Evolutionary conservation across 2,113 vertebrate genomes (phyloP).

Genomic region (Crocuta crocuta): DNA sequence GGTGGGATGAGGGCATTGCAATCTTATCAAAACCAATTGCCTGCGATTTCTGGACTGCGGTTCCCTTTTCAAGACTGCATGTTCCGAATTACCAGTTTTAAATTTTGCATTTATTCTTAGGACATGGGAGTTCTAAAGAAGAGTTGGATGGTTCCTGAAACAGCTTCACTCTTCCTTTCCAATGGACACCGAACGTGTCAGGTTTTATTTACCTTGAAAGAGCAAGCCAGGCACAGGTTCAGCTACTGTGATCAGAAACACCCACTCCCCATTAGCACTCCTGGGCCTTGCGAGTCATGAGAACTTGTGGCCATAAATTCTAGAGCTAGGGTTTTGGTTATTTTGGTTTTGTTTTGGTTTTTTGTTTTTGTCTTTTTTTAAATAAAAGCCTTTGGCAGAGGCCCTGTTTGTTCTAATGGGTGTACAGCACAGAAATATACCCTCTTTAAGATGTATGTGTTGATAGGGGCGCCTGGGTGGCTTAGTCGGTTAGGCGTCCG

Average conservation of each 20-base stretch:
- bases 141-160: constrained; percentile 45
- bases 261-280: constrained; percentile 58
- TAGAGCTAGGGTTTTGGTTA: background rate
- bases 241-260: constrained; percentile 50
- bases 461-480: no score
- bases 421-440: background rate
- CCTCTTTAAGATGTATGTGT: constrained; percentile 52
- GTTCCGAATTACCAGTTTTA: background rate
- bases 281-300: constrained; percentile 71
- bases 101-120: constrained; percentile 59
- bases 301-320: constrained; percentile 49
- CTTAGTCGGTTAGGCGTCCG: no score
- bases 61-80: background rate
- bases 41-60: constrained; percentile 2
- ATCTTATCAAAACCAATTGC: background rate
- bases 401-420: constrained; percentile 47
- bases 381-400: constrained; percentile 67
- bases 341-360: background rate
- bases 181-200: constrained; percentile 11
- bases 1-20: background rate
- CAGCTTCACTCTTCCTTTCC: background rate
- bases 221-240: constrained; percentile 56
- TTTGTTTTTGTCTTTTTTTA: constrained; percentile 18
- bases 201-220: constrained; percentile 77
- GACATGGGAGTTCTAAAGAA: constrained; percentile 47